Conservation (phyloP, 2,888 invertebrate species). For the Arctia plantaginis region DNA sequence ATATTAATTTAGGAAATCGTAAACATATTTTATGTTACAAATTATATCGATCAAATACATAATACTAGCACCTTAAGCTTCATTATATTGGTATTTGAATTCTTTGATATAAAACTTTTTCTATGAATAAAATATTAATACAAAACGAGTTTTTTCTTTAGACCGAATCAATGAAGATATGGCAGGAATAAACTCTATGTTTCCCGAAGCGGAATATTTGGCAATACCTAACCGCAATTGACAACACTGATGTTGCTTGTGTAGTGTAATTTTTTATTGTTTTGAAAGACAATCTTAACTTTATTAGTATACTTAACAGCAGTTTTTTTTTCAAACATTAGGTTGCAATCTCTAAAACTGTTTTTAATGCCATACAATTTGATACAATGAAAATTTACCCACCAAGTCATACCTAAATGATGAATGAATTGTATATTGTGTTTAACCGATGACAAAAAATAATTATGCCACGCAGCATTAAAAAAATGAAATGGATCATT, state of each 20-base stretch:
- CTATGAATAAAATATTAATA: neutral
- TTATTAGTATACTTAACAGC: neutral
- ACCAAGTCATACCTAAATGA: no score
- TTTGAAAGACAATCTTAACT: no score
- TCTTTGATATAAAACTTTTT: neutral
- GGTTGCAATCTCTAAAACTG: no score
- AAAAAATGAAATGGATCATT: no score
- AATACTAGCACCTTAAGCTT: neutral
- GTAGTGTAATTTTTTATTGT: no score
- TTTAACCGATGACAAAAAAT: no score
- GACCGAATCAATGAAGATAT: neutral
- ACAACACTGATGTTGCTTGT: no score
- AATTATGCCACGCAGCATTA: no score
- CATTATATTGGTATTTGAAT: slow-evolving; percentile 13
- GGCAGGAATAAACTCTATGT: neutral
- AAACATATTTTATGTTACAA: slow-evolving; percentile 27
- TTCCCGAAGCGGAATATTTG: neutral
- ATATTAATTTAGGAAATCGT: slow-evolving; percentile 34
- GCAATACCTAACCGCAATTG: neutral
- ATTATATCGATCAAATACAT: slow-evolving; percentile 19
- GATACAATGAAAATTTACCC: no score
- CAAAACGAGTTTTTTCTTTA: neutral
- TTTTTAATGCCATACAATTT: no score
- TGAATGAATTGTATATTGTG: no score
- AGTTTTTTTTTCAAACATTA: neutral